Percentiles rank a stretch among this genome's conserved stretches.
These are phyloP conservation scores for Anthoscopus minutus DNA, from an alignment of 2,113 vertebrate species.

Conservation along the genomic window DNA sequence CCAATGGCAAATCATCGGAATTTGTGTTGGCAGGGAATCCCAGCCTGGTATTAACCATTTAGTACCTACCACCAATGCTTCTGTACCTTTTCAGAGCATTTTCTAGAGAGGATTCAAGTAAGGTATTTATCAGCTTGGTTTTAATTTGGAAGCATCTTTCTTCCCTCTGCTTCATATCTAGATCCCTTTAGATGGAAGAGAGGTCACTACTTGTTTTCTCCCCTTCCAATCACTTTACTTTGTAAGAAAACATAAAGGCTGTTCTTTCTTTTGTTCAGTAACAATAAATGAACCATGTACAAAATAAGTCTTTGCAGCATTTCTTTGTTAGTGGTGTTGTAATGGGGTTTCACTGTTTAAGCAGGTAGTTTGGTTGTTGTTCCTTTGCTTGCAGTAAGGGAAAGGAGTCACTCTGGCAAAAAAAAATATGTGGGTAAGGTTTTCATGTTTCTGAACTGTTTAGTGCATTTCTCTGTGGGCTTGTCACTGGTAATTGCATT, in stretches of 20 bases:
- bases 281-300: background rate
- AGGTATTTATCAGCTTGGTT: background rate
- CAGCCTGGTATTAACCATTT: background rate
- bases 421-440: background rate
- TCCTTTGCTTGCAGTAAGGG: background rate
- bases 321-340: background rate
- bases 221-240: background rate
- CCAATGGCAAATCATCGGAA: slow-evolving; percentile 33
- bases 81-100: background rate
- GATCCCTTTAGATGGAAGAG: background rate
- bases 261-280: background rate
- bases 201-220: background rate
- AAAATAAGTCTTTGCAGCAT: background rate
- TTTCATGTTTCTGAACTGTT: slow-evolving; percentile 16
- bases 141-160: background rate
- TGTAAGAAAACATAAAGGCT: background rate
- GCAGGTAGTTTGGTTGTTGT: background rate
- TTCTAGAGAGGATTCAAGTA: background rate
- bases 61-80: background rate
- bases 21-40: slow-evolving; percentile 35
- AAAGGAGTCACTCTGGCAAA: background rate
- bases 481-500: slow-evolving; percentile 57
- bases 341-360: background rate
- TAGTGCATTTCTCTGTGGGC: slow-evolving; percentile 21
- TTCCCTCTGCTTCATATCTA: background rate